Conservation (phyloP, 35 echinoderm and acorn worm genomes). For the Stichopus chloronotus region DNA sequence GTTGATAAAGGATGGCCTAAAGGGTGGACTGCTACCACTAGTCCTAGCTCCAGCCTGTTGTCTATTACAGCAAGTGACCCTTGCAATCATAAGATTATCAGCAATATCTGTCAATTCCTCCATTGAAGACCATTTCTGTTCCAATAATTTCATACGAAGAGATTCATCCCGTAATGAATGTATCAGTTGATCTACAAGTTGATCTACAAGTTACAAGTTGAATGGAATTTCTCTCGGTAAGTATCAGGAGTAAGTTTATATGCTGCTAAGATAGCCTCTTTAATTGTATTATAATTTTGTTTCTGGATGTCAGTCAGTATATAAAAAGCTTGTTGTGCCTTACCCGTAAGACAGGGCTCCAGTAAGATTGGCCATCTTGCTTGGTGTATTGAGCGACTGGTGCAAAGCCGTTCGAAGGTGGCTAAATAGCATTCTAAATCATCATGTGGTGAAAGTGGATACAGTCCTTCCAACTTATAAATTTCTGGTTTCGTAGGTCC, state of each 20-base stretch:
- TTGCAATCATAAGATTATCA: constrained; percentile 37
- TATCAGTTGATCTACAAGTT: constrained; percentile 19
- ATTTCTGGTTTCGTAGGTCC: neutral
- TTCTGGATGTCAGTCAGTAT: neutral
- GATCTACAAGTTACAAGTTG: constrained; percentile 2
- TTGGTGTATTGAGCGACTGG: neutral
- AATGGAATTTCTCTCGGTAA: constrained; percentile 27
- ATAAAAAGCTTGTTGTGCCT: constrained; percentile 11
- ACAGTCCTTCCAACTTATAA: neutral
- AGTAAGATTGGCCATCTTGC: constrained; percentile 29
- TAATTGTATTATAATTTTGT: neutral
- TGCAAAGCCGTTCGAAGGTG: constrained; percentile 28
- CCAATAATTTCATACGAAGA: constrained; percentile 41
- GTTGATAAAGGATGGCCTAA: neutral
- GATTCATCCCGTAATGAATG: neutral
- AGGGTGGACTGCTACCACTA: neutral
- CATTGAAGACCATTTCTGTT: constrained; percentile 17
- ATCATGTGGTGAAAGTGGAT: neutral
- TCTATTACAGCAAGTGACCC: constrained; percentile 12
- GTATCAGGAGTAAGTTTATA: constrained; percentile 42
- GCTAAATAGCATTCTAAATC: constrained; percentile 45
- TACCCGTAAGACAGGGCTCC: constrained; percentile 37
- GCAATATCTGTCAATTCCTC: constrained; percentile 16
- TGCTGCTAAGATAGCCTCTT: constrained; percentile 17
- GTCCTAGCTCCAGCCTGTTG: neutral